Evolutionary conservation across 2,797 vertebrate genomes (phyloP).

Genomic region (Channallabes apus): DNA sequence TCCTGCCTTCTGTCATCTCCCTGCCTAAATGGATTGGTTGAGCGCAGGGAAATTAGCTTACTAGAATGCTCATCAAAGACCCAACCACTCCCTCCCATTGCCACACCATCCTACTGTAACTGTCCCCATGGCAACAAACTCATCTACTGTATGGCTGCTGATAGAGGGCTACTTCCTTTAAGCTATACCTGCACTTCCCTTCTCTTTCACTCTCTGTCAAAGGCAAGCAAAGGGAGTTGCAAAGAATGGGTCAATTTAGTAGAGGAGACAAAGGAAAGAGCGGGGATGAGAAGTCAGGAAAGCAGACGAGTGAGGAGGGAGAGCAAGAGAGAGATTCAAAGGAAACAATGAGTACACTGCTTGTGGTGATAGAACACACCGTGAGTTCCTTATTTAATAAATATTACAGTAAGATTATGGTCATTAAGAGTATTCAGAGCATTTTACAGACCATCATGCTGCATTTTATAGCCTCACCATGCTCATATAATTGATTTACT

Average conservation of each 20-base stretch:
- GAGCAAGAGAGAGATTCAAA: slow-evolving; percentile 54
- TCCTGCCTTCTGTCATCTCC: not conserved
- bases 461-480: slow-evolving; percentile 3
- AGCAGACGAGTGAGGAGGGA: slow-evolving; percentile 31
- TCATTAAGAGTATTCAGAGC: slow-evolving; percentile 61
- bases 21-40: not conserved
- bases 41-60: not conserved
- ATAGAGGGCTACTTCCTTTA: slow-evolving; percentile 67
- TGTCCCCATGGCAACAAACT: slow-evolving; percentile 82
- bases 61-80: slow-evolving; percentile 2
- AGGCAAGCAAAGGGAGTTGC: slow-evolving; percentile 20
- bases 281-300: not conserved
- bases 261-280: not conserved
- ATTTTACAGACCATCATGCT: slow-evolving; percentile 28
- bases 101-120: slow-evolving; percentile 73
- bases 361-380: slow-evolving; percentile 56
- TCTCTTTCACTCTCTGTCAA: slow-evolving; percentile 35
- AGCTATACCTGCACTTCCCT: slow-evolving; percentile 64
- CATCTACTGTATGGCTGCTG: slow-evolving; percentile 67
- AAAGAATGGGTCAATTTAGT: slow-evolving; percentile 27
- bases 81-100: slow-evolving; percentile 58
- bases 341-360: slow-evolving; percentile 54
- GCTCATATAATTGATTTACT: slow-evolving; percentile 8
- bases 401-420: slow-evolving; percentile 42
- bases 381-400: slow-evolving; percentile 47